Base-by-base conservation (phyloP, 2,113 vertebrate genomes). In the Drymodes brunneopygia region DNA sequence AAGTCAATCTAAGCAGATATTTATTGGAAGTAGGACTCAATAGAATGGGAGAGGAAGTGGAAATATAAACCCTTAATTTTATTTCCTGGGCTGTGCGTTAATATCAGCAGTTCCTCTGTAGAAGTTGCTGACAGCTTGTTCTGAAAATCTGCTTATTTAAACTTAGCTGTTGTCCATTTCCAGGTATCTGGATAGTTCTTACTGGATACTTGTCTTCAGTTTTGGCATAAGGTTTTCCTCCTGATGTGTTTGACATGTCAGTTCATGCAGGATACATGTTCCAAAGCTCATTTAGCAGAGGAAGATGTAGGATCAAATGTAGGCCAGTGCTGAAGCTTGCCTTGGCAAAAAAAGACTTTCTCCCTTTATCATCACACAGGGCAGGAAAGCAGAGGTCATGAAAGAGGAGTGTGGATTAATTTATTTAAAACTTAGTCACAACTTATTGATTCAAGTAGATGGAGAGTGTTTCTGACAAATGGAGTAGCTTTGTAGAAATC, bases 391-490 rank as follows among this genome's bases (percentile, higher is more conserved):
- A 79, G 36, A 62, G 18, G 11, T 82, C 25, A 33, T 31, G 70
- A 6, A 69, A 60, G 12, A 20, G 8, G 3, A 40, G 16, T 80
- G 57, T 58, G 7, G 24, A 21, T 78, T 73, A 15, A 62, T 38
- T 74, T 38, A 5, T 40, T 81, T 86, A 15, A 69, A 40, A 72
- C 12, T 82, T 31, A 10, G 35, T 77, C 5, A 7, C 17, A 61
- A 2, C 5, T 83, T 69, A 7, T 0, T 51, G 36, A 40, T 54
- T 61, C 8, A 17, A 15, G 9, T 44, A 2, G 20, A 9, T 1
- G 5, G n/a, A 51, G 31, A 44, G 16, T 24, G 7, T 54, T 86
- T 62, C 18, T 94, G 56, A 35, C 12, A 54, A 45, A 15, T 11
- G 16, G 60, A 81, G 20, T 31, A n/a, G 54, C 62, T 82, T 29